phyloP scores from a whole-genome alignment of 2,113 vertebrate genomes.

The Nyctibius bracteatus region DNA sequence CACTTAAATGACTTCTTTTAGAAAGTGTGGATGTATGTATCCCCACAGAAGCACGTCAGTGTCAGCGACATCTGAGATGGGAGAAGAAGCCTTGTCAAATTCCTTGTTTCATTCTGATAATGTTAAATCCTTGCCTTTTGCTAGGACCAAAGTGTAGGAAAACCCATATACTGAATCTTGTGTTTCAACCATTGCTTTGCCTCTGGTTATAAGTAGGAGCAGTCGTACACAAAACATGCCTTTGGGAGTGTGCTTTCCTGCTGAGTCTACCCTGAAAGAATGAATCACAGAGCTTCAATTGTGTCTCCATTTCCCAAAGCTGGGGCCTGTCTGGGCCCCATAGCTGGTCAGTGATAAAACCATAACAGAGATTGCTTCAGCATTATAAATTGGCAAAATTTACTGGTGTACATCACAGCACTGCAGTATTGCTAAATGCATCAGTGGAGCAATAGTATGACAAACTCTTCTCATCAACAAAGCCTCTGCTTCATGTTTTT shows the following conservation, averaged over 20 bases:
- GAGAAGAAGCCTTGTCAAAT: background rate
- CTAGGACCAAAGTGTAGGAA: background rate
- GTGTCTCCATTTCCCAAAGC: background rate
- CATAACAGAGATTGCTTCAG: background rate
- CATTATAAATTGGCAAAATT: background rate
- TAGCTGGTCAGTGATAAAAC: background rate
- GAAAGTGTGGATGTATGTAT: background rate
- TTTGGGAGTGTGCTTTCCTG: background rate
- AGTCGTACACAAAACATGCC: background rate
- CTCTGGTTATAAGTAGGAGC: background rate
- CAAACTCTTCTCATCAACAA: background rate
- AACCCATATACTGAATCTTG: background rate
- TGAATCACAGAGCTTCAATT: background rate
- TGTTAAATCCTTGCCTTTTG: background rate
- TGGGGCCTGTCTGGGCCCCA: background rate
- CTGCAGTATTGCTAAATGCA: background rate
- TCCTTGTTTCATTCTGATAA: background rate
- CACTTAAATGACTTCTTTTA: background rate
- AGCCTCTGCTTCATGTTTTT: background rate
- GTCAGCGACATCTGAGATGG: background rate
- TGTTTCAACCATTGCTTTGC: background rate
- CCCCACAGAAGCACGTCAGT: background rate
- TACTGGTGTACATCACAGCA: background rate
- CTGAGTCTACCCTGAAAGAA: background rate
- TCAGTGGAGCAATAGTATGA: background rate